Conservation (phyloP, 2,113 vertebrate genomes). For the Sylvicapra grimmia region DNA sequence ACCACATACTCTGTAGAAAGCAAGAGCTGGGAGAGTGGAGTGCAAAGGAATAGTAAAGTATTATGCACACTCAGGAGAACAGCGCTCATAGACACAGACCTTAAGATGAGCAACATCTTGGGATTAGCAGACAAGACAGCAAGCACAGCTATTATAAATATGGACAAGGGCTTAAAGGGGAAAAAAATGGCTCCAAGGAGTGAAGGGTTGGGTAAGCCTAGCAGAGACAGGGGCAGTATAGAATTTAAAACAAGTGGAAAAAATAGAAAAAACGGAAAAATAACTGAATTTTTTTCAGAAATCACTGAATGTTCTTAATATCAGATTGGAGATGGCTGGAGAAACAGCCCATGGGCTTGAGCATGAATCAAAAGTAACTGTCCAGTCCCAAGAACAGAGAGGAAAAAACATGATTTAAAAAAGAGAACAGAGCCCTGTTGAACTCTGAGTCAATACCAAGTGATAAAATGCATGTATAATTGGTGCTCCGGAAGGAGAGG, state of each 20-base stretch:
- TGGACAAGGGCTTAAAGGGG: not conserved
- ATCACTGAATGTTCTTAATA: not conserved
- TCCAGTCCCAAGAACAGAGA: no score
- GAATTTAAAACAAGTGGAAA: not conserved
- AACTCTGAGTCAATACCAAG: not conserved
- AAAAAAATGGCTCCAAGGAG: not conserved
- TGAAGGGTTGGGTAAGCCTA: not conserved
- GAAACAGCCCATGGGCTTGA: not conserved
- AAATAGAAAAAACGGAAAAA: not conserved
- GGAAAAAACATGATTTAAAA: not conserved
- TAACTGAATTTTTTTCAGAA: not conserved
- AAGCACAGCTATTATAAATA: not conserved
- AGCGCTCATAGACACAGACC: no score
- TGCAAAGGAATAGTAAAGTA: not conserved
- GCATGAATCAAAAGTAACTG: not conserved
- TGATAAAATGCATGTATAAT: rapidly evolving
- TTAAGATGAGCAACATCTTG: not conserved
- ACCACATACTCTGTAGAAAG: rapidly evolving
- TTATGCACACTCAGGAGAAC: not conserved
- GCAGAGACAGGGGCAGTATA: not conserved
- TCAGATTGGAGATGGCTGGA: not conserved
- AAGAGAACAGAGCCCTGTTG: not conserved
- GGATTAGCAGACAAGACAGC: not conserved
- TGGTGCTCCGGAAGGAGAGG: not conserved
- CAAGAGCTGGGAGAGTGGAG: not conserved